These are phyloP conservation scores for Aegithalos caudatus DNA, from an alignment of 2,113 vertebrate genomes.

Conservation along the genomic window DNA sequence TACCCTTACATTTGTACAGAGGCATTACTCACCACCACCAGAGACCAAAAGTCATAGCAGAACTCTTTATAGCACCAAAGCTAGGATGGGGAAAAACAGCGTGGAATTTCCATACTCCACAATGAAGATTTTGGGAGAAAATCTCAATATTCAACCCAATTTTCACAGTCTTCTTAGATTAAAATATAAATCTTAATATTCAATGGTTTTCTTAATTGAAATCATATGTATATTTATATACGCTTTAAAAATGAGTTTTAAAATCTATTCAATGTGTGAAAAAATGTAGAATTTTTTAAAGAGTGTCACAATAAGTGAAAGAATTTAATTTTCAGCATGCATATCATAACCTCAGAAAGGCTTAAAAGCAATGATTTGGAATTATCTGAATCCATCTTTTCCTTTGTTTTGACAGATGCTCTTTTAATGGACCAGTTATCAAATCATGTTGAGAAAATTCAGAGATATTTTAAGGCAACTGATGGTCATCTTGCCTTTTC, in stretches of 20 bases:
- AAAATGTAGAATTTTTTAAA: neutral
- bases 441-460: neutral
- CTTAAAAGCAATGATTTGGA: neutral
- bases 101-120: neutral
- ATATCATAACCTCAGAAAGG: neutral
- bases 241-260: neutral
- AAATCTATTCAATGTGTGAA: neutral
- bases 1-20: neutral
- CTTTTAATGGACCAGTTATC: conserved; percentile 23
- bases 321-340: neutral
- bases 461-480: conserved; percentile 10
- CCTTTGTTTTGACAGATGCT: conserved; percentile 68
- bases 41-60: neutral
- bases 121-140: neutral
- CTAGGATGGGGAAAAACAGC: neutral
- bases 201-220: neutral
- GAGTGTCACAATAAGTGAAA: neutral
- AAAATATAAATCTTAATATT: neutral
- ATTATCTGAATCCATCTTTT: conserved; percentile 27
- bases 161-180: neutral
- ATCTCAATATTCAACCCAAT: neutral
- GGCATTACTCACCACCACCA: neutral
- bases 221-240: neutral
- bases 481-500: conserved; percentile 50
- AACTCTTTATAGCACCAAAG: neutral